Conservation (phyloP, 1,140 invertebrate genomes). For the Drosophila kanapiae region DNA sequence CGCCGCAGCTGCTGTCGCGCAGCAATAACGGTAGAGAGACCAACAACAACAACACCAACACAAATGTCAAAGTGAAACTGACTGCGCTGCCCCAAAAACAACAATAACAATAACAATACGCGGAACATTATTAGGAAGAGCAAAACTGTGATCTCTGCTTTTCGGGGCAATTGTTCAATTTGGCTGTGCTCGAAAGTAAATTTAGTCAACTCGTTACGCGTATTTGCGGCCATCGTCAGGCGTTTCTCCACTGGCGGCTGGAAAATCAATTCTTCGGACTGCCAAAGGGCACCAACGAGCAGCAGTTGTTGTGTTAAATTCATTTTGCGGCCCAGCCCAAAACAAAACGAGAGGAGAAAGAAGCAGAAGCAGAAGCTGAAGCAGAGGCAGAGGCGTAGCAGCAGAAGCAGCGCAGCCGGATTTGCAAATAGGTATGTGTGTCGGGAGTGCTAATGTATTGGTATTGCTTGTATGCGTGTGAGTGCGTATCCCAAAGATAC, state of each 20-base stretch:
- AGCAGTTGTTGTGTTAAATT: constrained; percentile 69
- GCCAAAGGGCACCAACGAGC: constrained; percentile 63
- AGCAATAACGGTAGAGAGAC: constrained; percentile 68
- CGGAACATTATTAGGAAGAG: constrained; percentile 46
- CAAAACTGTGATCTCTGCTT: constrained; percentile 74
- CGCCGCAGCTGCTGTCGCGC: constrained; percentile 31
- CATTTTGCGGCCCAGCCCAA: constrained; percentile 73
- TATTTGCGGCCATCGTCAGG: constrained; percentile 66
- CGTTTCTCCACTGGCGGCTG: constrained; percentile 65
- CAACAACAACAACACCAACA: constrained; percentile 58
- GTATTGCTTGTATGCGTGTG: constrained; percentile 9
- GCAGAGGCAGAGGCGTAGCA: constrained; percentile 43
- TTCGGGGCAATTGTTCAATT: constrained; percentile 75
- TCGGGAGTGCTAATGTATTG: constrained; percentile 34
- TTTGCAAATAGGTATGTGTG: constrained; percentile 68
- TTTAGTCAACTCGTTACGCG: constrained; percentile 67
- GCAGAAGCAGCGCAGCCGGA: constrained; percentile 68
- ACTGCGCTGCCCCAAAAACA: constrained; percentile 55
- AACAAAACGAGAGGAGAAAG: constrained; percentile 59
- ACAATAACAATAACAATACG: constrained; percentile 53
- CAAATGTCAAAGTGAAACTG: constrained; percentile 81
- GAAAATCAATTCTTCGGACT: constrained; percentile 76
- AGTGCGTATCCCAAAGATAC: constrained; percentile 59
- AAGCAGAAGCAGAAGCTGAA: constrained; percentile 50
- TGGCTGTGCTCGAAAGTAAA: constrained; percentile 74